Evolutionary conservation across 2,797 vertebrate species (phyloP), one percentile per base, ranked within the genome.

Genomic region (Chloroceryle inda): DNA sequence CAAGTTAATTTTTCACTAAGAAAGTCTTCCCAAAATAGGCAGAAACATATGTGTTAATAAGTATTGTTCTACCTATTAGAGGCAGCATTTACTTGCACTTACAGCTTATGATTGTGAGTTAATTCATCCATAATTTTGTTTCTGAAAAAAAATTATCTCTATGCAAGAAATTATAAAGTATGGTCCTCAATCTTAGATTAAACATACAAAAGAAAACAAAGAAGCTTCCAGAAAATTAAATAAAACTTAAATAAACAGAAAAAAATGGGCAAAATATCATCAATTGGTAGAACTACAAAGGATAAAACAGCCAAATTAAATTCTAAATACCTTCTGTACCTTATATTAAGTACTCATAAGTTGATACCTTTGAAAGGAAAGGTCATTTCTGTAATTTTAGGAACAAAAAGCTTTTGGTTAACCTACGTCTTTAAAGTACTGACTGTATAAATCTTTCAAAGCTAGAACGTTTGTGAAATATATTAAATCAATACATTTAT

Each of bases 401-500:
- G 26, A 87, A 37, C 47, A 69, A 67, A 96, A 84, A 44, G 20
- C 35, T 85, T 93, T 93, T 49, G 47, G 20, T 71, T 89, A 72
- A 45, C 8, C 11, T 20, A 38, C 31, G 21, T 50, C 52, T 73
- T 83, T 31, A 58, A 92, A 82, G 20, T 40, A 56, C 52, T 64
- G 59, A 85, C 44, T 84, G 20, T 61, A 71, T 83, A 78, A 93
- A 73, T 59, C 44, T 89, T 88, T 90, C n/a, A 62, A 84, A 89
- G 27, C 75, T 89, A 38, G 27, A 93, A 63, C 2, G 1, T 44
- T 75, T 79, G 33, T 84, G 80, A 88, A 91, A 82, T 77, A 79
- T 55, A 53, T 84, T 69, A 79, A 94, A 94, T 87, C 82, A 94
- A 85, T 94, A 83, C 4, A 66, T 90, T 93, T 85, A 85, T 86